Evolutionary conservation across 2,113 vertebrate species (phyloP), one percentile per base, ranked within the genome.

Genomic region (Indicator indicator): DNA sequence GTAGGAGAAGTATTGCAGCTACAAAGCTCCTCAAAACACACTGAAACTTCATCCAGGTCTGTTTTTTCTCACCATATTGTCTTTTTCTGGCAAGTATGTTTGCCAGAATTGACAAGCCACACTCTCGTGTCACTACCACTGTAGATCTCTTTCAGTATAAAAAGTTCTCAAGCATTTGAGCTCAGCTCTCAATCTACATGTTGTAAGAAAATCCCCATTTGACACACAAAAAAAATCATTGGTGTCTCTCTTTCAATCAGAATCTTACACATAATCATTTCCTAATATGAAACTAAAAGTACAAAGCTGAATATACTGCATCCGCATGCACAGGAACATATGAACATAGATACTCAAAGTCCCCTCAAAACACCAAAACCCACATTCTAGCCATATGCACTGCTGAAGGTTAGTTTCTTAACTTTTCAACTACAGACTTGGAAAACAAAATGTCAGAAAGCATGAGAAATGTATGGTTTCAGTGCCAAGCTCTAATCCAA

Each of bases 381-480:
- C 5, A 9, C 1, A 0, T 36, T 82, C 9, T 60, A 58, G 1
- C 4, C 5, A 6, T 70, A n/a, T 7, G 1, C 91, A 9, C 6
- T 1, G 2, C 8, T 48, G n/a, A 83, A 64, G 8, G 3, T 32
- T 54, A 77, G 9, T 48, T 71, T 79, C 46, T 63, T 62, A 19
- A 21, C 2, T 48, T 76, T 92, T 92, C 65, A 36, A 18, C 28
- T 19, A 27, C 12, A 84, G n/a, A 52, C 11, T 70, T 9, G 0
- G 46, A 24, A 86, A 91, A 72, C 1, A 78, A 83, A 88, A 56
- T 16, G 6, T 40, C 33, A 88, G 56, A 88, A 86, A 71, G 10
- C 13, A 58, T 4, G 9, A 88, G 20, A 12, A 93, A 85, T 36
- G 7, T 50, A 60, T 24, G 5, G 5, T 55, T 92, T 79, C 10